Evolutionary conservation across 2,797 vertebrate species (phyloP).

Genomic region (Fundulus diaphanus): DNA sequence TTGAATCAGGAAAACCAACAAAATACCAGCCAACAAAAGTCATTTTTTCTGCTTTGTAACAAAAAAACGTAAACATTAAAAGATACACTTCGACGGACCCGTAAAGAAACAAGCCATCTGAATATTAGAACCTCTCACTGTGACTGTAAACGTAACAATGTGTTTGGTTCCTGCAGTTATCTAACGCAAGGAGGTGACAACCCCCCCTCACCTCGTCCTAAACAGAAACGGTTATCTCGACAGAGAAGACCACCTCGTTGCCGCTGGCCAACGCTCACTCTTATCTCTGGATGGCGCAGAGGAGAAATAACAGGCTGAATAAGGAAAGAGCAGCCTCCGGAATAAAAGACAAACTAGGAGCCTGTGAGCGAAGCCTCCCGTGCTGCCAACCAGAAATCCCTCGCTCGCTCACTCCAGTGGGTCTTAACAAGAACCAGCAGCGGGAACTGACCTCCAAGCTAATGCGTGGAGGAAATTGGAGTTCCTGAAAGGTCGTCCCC

Average conservation of each 20-base stretch:
- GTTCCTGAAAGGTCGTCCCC: slow-evolving; percentile 60
- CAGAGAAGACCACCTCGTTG: slow-evolving; percentile 2
- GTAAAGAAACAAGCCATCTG: not conserved
- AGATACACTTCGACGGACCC: not conserved
- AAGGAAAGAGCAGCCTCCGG: slow-evolving; percentile 29
- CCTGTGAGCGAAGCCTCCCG: not conserved
- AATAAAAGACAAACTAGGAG: slow-evolving; percentile 30
- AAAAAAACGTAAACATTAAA: not conserved
- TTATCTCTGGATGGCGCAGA: slow-evolving; percentile 44
- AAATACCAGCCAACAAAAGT: too few species aligned
- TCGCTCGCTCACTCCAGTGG: slow-evolving; percentile 16
- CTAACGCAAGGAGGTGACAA: slow-evolving; percentile 17
- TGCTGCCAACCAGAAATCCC: slow-evolving; percentile 8
- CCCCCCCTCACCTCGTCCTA: slow-evolving; percentile 5
- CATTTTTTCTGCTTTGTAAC: not conserved
- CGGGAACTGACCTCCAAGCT: slow-evolving; percentile 54
- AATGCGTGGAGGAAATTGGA: slow-evolving; percentile 69
- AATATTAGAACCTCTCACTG: not conserved
- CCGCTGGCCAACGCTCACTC: slow-evolving; percentile 31
- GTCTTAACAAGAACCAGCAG: slow-evolving; percentile 72
- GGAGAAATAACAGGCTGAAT: slow-evolving; percentile 24
- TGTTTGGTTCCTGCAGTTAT: slow-evolving; percentile 4
- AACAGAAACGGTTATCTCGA: slow-evolving; percentile 18
- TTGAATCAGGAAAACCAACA: not conserved
- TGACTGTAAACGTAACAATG: not conserved